Percentiles rank a stretch among this genome's conserved stretches.
Conservation (phyloP, 2,888 invertebrate genomes). For the Scrobipalpa atriplicella region DNA sequence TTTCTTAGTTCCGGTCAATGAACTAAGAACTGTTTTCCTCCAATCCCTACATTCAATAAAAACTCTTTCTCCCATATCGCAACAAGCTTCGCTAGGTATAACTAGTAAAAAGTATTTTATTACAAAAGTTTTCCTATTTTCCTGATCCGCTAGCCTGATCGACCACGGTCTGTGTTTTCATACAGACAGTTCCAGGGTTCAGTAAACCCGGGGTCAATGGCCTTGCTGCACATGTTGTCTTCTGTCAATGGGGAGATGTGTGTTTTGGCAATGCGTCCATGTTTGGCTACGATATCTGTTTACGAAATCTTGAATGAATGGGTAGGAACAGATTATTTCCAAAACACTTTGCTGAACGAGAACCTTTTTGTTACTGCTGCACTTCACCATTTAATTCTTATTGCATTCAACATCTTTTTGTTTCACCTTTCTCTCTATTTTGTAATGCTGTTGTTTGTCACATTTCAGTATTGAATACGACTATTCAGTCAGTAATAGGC, state of each 20-base stretch:
- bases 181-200: neutral
- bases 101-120: slow-evolving; percentile 11
- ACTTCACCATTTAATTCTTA: too few relatives aligned
- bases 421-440: too few relatives aligned
- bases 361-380: neutral
- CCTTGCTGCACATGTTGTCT: slow-evolving; percentile 8
- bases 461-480: too few relatives aligned
- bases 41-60: neutral
- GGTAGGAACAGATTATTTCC: neutral
- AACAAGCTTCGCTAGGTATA: neutral
- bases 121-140: slow-evolving; percentile 2
- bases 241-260: neutral
- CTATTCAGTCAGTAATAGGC: too few relatives aligned
- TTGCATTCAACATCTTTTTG: neutral
- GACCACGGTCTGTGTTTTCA: slow-evolving; percentile 4
- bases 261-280: neutral
- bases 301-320: neutral
- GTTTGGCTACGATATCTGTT: neutral
- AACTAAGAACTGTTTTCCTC: neutral
- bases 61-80: neutral
- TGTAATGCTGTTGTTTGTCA: too few relatives aligned
- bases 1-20: neutral
- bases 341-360: too few relatives aligned
- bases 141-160: neutral
- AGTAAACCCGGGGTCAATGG: neutral